Conservation (phyloP, 2,888 invertebrate genomes). For the Adela reaumurella region DNA sequence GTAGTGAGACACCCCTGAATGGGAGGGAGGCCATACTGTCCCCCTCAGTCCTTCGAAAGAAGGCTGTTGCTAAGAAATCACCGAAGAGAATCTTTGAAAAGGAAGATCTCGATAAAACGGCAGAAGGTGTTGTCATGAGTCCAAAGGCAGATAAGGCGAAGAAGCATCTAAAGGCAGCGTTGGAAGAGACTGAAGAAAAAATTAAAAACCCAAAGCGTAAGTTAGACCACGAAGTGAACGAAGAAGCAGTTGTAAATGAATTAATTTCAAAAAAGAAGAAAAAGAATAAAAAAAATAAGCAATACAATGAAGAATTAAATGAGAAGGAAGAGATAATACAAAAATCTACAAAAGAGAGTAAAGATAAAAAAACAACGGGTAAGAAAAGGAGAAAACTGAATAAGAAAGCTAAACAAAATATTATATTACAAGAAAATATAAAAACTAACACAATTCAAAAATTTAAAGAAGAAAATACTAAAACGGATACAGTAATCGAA, state of each 20-base stretch:
- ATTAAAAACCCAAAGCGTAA: neutral
- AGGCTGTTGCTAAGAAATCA: constrained; percentile 42
- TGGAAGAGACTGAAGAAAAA: constrained; percentile 17
- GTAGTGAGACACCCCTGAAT: constrained; percentile 31
- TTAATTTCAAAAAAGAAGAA: neutral
- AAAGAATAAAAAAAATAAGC: constrained; percentile 2
- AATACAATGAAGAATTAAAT: neutral
- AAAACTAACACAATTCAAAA: neutral
- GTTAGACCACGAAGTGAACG: neutral
- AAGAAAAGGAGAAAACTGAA: neutral
- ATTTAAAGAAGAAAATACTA: too few relatives aligned
- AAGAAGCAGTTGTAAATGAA: too few relatives aligned
- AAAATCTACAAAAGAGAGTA: neutral
- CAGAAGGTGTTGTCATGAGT: constrained; percentile 23
- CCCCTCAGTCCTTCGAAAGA: constrained; percentile 41
- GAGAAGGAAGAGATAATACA: neutral
- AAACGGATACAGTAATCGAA: too few relatives aligned
- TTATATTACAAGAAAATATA: neutral
- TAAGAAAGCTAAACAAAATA: neutral
- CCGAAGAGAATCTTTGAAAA: constrained; percentile 46
- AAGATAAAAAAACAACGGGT: neutral
- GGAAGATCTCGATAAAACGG: constrained; percentile 29
- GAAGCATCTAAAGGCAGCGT: constrained; percentile 33
- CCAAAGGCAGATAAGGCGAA: constrained; percentile 42
- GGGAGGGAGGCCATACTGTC: constrained; percentile 44